Evolutionary conservation across 1,140 invertebrate genomes (phyloP), one percentile per base, ranked within the genome.

Genomic region (Plodia interpunctella): DNA sequence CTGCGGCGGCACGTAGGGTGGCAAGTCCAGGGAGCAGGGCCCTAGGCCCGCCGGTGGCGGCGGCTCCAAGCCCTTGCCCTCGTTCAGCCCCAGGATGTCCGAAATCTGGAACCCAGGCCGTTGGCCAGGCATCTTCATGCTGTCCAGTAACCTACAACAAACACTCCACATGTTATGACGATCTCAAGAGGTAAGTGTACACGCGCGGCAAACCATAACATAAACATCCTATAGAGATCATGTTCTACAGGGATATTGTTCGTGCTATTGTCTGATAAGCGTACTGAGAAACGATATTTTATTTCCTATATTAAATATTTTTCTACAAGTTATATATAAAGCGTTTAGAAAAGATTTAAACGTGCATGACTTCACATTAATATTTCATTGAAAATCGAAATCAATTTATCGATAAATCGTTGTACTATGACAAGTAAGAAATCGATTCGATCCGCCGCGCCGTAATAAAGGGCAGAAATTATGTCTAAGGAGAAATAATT

Each of bases 21-120:
- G 80, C 18, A 83, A 57, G 9, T 85, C 86, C 57, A 85, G 51
- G 0, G 78, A 67, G 18, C 77, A 78, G 13, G 66, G 74, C 25
- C 66, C 74, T 2, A 76, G 65, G 4, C 65, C 66, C 58, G 70
- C 76, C 17, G 68, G 17, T 9, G 72, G 72, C 2, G 78, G 62
- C 0, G 62, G 25, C 65, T 86, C 83, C 59, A 82, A 20, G 8
- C 74, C 78, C 60, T 89, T 87, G 2, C 84, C 83, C 56, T 90
- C 90, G 55, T 90, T 90, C 55, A 95, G 78, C 20, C 94, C 94
- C 49, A 95, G 80, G 67, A 95, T 95, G 73, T 95, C 94, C 55
- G 93, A 94, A 69, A 95, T 95, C 74, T 95, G 94, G 71, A 95
- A 95, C 32, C 94, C 93, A 0, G 92, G 90, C 38, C 94, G 81